Conservation (phyloP, 1,140 invertebrate genomes). For the Drosophila arawakana region DNA sequence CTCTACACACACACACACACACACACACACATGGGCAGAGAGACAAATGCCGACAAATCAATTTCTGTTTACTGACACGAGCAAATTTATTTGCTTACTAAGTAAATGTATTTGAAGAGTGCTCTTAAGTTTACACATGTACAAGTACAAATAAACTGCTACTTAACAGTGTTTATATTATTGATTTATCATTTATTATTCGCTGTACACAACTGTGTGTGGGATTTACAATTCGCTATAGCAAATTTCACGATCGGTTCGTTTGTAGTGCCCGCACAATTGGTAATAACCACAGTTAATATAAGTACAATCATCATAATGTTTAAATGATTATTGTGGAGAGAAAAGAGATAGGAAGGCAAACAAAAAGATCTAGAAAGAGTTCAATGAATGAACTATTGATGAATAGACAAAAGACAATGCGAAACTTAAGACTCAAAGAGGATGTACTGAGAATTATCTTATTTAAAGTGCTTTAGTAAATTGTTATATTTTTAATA, state of each 20-base stretch:
- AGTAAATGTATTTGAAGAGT: constrained; percentile 18
- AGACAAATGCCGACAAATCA: constrained; percentile 21
- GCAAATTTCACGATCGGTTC: constrained; percentile 13
- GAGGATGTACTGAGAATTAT: not conserved
- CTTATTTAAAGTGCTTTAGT: not conserved
- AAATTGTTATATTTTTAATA: not conserved
- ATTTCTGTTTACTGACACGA: constrained; percentile 36
- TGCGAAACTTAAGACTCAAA: not conserved
- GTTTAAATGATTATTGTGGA: constrained; percentile 2
- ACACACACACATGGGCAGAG: not conserved
- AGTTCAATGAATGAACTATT: not conserved
- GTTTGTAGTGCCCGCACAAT: constrained; percentile 2
- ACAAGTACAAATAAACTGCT: not conserved
- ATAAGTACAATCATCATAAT: constrained; percentile 6
- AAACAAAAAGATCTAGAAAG: constrained; percentile 7
- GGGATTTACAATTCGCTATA: not conserved
- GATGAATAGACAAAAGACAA: not conserved
- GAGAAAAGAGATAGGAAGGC: not conserved
- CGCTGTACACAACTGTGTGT: not conserved
- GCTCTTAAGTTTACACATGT: constrained; percentile 1
- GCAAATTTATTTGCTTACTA: constrained; percentile 36
- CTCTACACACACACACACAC: not conserved
- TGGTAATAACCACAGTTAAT: constrained; percentile 9
- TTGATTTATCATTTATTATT: constrained; percentile 18
- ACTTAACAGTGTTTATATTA: constrained; percentile 19